phyloP scores from a whole-genome alignment of 2,113 vertebrate genomes.

The Brachirus orientalis region DNA sequence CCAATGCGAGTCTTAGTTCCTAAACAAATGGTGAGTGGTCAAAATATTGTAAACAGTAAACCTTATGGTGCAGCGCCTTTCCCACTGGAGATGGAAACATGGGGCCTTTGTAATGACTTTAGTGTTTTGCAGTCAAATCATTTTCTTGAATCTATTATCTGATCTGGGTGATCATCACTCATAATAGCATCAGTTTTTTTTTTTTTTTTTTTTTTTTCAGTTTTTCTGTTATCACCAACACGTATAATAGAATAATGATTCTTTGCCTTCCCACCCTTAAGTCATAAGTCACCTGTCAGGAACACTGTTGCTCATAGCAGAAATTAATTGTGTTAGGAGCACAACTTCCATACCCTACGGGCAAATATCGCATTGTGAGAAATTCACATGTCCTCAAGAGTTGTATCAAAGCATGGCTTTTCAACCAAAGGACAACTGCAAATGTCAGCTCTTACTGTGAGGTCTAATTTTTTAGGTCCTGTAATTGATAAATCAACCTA shows the following conservation, averaged over 20 bases:
- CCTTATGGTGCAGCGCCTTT: not conserved
- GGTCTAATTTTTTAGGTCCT: not conserved
- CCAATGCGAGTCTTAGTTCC: slow-evolving; percentile 37
- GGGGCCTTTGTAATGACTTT: not conserved
- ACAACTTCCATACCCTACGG: not conserved
- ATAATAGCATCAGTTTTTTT: not conserved
- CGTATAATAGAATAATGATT: not conserved
- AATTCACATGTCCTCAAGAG: no score
- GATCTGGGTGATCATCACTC: not conserved
- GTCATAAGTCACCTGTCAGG: not conserved
- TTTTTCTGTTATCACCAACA: not conserved
- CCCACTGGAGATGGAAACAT: not conserved
- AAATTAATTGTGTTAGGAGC: not conserved
- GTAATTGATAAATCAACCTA: not conserved
- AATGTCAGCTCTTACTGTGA: not conserved
- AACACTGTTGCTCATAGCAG: not conserved
- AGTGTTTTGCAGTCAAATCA: slow-evolving; percentile 15
- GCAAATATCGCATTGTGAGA: not conserved
- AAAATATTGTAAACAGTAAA: slow-evolving; percentile 40
- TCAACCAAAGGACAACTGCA: not conserved
- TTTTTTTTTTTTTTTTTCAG: no score
- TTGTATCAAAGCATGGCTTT: no score
- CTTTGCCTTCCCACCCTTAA: not conserved
- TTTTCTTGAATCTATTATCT: not conserved
- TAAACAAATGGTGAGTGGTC: slow-evolving; percentile 36